These are phyloP conservation scores for Danionella cerebrum DNA, from an alignment of 2,113 vertebrate genomes.

Conservation along the genomic window DNA sequence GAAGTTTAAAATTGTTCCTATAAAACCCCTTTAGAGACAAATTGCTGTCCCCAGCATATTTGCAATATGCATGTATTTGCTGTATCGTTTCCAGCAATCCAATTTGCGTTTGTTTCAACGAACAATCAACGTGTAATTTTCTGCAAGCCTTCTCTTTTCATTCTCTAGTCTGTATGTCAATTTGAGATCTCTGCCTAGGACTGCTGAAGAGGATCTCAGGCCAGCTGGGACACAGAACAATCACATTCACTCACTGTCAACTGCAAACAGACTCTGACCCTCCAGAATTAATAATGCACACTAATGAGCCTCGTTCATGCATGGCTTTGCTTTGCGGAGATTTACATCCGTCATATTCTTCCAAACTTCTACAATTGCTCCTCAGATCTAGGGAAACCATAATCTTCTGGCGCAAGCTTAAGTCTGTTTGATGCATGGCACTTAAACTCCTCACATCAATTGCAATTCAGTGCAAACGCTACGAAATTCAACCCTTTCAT, in stretches of 20 bases:
- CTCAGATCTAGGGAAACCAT: not conserved
- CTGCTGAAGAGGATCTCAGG: slow-evolving; percentile 16
- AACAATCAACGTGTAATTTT: slow-evolving; percentile 4
- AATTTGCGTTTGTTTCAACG: not conserved
- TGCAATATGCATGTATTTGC: not conserved
- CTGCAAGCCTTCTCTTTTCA: not conserved
- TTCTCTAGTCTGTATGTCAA: slow-evolving; percentile 7
- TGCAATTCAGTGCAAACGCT: slow-evolving; percentile 19
- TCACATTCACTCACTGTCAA: slow-evolving; percentile 32
- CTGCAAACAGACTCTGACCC: not conserved
- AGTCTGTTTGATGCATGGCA: slow-evolving; percentile 18
- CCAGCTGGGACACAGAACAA: slow-evolving; percentile 22
- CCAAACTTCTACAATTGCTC: not conserved
- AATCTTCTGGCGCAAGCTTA: slow-evolving; percentile 12
- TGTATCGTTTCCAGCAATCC: not conserved
- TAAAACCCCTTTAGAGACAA: not conserved
- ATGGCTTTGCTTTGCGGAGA: slow-evolving; percentile 9
- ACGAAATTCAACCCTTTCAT: slow-evolving; percentile 46
- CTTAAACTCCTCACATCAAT: slow-evolving; percentile 32
- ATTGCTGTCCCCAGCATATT: not conserved
- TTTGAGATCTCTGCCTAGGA: not conserved
- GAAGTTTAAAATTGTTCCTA: not conserved
- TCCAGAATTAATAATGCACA: slow-evolving; percentile 21
- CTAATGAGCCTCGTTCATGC: slow-evolving; percentile 28
- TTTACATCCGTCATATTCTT: slow-evolving; percentile 6